Evolutionary conservation across 2,113 vertebrate genomes (phyloP), one percentile per base, ranked within the genome.

Genomic region (Terrapene triunguis): DNA sequence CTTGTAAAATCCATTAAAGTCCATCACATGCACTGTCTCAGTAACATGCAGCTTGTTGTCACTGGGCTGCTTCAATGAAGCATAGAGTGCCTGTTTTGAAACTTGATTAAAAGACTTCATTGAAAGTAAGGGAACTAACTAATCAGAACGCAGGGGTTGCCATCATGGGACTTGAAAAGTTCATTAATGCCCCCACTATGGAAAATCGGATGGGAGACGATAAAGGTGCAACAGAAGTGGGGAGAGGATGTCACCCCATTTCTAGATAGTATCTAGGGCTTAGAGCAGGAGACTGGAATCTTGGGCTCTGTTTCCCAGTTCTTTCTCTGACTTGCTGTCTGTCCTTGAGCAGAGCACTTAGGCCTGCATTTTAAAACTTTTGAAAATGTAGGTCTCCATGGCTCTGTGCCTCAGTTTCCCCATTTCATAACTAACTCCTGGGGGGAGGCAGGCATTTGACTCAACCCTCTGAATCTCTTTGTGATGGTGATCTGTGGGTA

Each of bases 31-130:
- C 96, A 95, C 95, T 96, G 96, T 96, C 97, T 97, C 95, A 94
- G 97, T 96, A 98, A 96, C 97, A 95, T 93, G 95, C 93, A 74
- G 96, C 95, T 97, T 93, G 93, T 96, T 98, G 97, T 98, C 97
- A 97, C 93, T 96, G 97, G 97, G 91, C 96, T 91, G 95, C 94
- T 95, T 95, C 97, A 98, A 97, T 97, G 96, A 97, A 98, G 98
- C 98, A 97, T 97, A 97, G 95, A 97, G 96, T 90, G 92, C 96
- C 92, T 94, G 95, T 96, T 97, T 98, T 97, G 98, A 98, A 97
- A 97, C 97, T 97, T 98, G 98, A 98, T 98, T 98, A 98, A 98
- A 98, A 98, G 97, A 98, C 98, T 97, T 97, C 97, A 97, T 97
- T 94, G 97, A 97, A 97, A 97, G 96, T 98, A 97, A 97, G 94